Base-by-base conservation (phyloP, 2,113 vertebrate genomes). In the Cervus canadensis region DNA sequence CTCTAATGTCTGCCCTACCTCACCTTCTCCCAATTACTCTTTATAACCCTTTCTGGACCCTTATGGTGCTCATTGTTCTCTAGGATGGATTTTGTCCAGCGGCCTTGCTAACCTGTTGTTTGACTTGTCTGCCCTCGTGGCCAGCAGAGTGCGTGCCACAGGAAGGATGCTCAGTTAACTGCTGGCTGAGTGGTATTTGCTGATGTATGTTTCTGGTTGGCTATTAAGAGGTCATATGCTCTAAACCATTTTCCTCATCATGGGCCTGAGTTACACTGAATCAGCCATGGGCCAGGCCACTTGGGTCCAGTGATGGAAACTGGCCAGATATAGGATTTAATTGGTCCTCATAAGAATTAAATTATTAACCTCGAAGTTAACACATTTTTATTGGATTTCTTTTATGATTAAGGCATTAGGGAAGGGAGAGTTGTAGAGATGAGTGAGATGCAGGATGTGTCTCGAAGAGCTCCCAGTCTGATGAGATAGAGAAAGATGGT, bases 331-430 rank as follows among this genome's bases (percentile, higher is more conserved):
- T 89, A 52, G 71, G 74, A 89, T 81, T 79, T 60, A 84, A 96
- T 93, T 91, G 81, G 56, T n/a, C 48, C 36, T 87, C 78, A 33
- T 26, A 84, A 57, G 40, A 60, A 87, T 83, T 74, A 78, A 92
- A 23, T 93, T 17, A 89, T 74, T 89, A 60, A 76, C n/a, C 52
- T 95, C 52, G 33, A 81, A 62, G 59, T 95, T 50, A 93, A 26
- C 23, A 64, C 48, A 89, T 87, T 96, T 94, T 85, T 62, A 78
- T 52, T 94, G 91, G 48, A 64, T 92, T 78, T 92, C n/a, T 92
- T 64, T 89, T 50, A 64, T 83, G 83, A 43, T 88, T 30, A 48
- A 91, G 64, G 82, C 89, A 30, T 57, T 23, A 43, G 30, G n/a
- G 67, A 78, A 60, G 36, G 54, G 86, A 16, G 21, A 85, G n/a